Base-by-base conservation (phyloP, 2,888 invertebrate genomes). In the Cephus sareptanus region DNA sequence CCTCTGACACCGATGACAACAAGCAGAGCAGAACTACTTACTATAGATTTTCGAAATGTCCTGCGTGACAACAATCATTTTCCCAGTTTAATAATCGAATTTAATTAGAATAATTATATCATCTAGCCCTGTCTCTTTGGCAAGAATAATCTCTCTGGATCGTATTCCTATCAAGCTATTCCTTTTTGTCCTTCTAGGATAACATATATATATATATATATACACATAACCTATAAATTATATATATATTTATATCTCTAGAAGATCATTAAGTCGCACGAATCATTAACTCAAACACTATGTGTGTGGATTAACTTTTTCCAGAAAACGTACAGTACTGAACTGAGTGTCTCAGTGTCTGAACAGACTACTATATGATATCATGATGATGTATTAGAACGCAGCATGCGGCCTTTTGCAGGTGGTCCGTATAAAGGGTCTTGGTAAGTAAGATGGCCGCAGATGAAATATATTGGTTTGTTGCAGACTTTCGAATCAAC, bases 271-370 rank as follows among this genome's bases (percentile, higher is more conserved):
- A 40, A 40, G 40, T 40, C 15, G 40, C 40, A 40, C 40, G 40
- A 40, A 40, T 78, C 78, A 81, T 83, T 83, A 84, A 85, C 84
- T 85, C 84, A 87, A 89, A 85, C 89, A 84, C 86, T 86, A 89
- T 91, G 89, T 91, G 89, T 90, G 90, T 91, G 90, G 90, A 91
- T 91, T 91, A 90, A 91, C 89, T 91, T 90, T 91, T 90, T 90
- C 87, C 90, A 90, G 90, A 90, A 89, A 85, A 85, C 86, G 85
- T 89, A 87, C 87, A 76, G 75, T 76, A 89, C 88, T 89, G 89
- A 79, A 76, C 76, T 74, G 79, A 79, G 82, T 84, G 80, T 80
- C 80, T 85, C 86, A 88, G 84, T 85, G 86, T 86, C 87, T 89
- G 88, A 89, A 89, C 87, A 89, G 87, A 90, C 89, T 40, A 40